A percentile compares a stretch with the other conserved stretches of the same genome.
These are phyloP conservation scores for Fabriciana adippe DNA, from an alignment of 2,888 invertebrate genomes.

Conservation along the genomic window DNA sequence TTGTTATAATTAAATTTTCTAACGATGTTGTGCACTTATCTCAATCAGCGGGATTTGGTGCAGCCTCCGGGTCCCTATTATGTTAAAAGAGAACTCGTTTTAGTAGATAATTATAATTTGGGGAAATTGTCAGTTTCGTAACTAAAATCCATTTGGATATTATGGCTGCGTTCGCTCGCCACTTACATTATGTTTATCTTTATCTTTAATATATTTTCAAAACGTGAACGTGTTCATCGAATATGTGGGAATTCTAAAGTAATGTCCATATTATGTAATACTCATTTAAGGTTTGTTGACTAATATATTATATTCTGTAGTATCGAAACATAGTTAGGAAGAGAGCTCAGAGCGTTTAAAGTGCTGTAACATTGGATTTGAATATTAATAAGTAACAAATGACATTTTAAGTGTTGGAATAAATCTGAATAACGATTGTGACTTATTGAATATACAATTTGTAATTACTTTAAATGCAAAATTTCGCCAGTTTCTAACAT, in stretches of 20 bases:
- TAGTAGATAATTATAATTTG: slow-evolving; percentile 53
- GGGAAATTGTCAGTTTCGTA: slow-evolving; percentile 60
- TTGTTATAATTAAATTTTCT: slow-evolving; percentile 31
- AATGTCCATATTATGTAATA: slow-evolving; percentile 21
- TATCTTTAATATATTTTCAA: slow-evolving; percentile 25
- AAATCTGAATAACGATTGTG: slow-evolving; percentile 6
- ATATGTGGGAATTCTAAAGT: slow-evolving; percentile 28
- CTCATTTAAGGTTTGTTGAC: slow-evolving; percentile 4
- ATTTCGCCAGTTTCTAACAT: slow-evolving; percentile 8
- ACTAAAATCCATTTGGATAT: slow-evolving; percentile 37
- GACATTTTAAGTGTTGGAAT: neutral
- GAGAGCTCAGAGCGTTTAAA: neutral
- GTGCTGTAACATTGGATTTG: neutral
- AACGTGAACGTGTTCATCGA: slow-evolving; percentile 30
- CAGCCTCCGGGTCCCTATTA: slow-evolving; percentile 50
- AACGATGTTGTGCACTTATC: slow-evolving; percentile 42
- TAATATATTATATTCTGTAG: neutral
- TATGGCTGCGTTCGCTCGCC: slow-evolving; percentile 13
- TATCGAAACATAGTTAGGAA: neutral
- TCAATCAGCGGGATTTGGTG: slow-evolving; percentile 47
- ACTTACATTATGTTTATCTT: slow-evolving; percentile 22
- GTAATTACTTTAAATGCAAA: slow-evolving; percentile 10
- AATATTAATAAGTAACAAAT: neutral
- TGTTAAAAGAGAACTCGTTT: slow-evolving; percentile 50
- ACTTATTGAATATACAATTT: neutral